Evolutionary conservation across 2,888 invertebrate species (phyloP), one percentile per base, ranked within the genome.

Genomic region (Uloborus plumipes): DNA sequence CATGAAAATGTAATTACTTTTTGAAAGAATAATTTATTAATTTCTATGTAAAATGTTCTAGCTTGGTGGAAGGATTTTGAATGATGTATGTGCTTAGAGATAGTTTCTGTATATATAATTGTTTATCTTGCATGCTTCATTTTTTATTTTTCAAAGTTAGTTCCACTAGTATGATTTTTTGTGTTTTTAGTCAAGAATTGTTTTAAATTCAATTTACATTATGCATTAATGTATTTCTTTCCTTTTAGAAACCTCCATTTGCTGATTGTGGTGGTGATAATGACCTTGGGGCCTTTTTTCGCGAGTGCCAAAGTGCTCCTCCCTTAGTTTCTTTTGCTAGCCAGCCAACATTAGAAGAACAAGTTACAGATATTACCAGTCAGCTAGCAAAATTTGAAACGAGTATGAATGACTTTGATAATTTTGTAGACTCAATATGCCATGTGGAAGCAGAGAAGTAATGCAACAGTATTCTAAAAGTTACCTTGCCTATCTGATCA

Each of bases 201-300:
- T 22, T 16, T 62, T 62, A 7, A 9, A 31, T 26, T 0, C 15
- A 39, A 26, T 18, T 51, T 69, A 26, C 2, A 26, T 16, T 65
- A 65, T 39, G 49, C 15, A 61, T 61, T 11, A 61, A 22, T 65
- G 16, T 18, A 55, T 18, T 55, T n/a, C 20, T 26, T 26, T 22
- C 3, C 26, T 66, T 92, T 1, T 91, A 94, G 94, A 94, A 94
- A 89, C 93, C 94, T 69, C 94, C 95, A 4, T 95, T 95, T 88
- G 94, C 94, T 64, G 93, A 92, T 84, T 91, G 92, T 81, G 86
- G 86, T 61, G 93, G 92, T 0, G 93, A 93, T 87, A 92, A 92
- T 62, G 95, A 95, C 87, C 90, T 95, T 84, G 94, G 94, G 0
- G 91, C 92, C 85, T 95, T 95, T 90, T 95, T 94, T 89, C 91